Evolutionary conservation across 2,888 invertebrate genomes (phyloP), one percentile per base, ranked within the genome.

Genomic region (Alitta virens): DNA sequence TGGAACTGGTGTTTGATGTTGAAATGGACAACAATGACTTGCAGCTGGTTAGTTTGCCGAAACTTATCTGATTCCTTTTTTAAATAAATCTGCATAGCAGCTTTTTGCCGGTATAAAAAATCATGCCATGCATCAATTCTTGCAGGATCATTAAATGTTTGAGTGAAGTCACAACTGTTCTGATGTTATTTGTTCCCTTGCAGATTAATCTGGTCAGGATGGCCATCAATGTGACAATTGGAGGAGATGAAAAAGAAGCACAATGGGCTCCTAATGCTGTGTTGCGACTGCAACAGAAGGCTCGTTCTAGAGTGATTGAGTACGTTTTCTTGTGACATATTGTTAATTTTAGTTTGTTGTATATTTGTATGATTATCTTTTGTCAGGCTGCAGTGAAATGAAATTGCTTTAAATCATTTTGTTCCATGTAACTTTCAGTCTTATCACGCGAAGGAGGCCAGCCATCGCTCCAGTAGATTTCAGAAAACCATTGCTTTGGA

Each of bases 1-100:
- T 95, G 73, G 88, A 91, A 56, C 79, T 94, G 9, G 82, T 85
- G 58, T 88, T 95, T 77, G 94, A 95, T 79, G 72, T 77, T 21
- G 63, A 71, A 49, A 71, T 84, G 38, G 74, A 73, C 52, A 58
- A 68, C 14, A 70, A 74, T 26, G 83, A 82, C 69, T 72, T 80
- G 23, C 67, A 59, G 23, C 71, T 73, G 74, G 79, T 79, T 56
- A 56, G 62, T 57, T 21, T 0, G 12, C n/a, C 51, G 7, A 16
- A n/a, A n/a, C n/a, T n/a, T n/a, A n/a, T n/a, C n/a, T n/a, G n/a
- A n/a, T n/a, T n/a, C n/a, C n/a, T n/a, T n/a, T n/a, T n/a, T n/a
- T n/a, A n/a, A n/a, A n/a, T n/a, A n/a, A n/a, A n/a, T n/a, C n/a
- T n/a, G n/a, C n/a, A n/a, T n/a, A n/a, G n/a, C n/a, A n/a, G n/a